Evolutionary conservation across 1,140 invertebrate genomes (phyloP).

Genomic region (Atta texana): DNA sequence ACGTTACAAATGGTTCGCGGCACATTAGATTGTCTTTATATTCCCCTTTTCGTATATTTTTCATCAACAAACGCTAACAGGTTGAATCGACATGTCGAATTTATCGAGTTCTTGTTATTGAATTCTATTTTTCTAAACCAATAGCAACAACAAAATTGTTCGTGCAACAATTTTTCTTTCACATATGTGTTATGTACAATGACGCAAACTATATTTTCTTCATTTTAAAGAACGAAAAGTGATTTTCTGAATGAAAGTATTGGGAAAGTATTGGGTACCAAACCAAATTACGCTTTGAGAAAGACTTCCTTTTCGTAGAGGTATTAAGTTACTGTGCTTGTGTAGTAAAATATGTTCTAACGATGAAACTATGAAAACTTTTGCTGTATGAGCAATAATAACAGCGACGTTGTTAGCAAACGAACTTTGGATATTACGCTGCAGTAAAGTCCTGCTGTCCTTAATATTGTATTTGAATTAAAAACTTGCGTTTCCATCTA

Average conservation of each 20-base stretch:
- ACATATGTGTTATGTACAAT: neutral
- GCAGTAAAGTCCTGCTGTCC: constrained; percentile 20
- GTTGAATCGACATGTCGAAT: neutral
- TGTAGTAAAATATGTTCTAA: neutral
- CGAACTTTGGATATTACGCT: constrained; percentile 27
- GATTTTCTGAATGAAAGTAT: constrained; percentile 6
- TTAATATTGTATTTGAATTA: constrained; percentile 58
- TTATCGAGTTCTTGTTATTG: constrained; percentile 19
- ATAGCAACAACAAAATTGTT: neutral
- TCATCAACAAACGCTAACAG: neutral
- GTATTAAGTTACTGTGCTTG: constrained; percentile 19
- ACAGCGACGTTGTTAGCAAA: constrained; percentile 45
- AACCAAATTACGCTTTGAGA: constrained; percentile 6
- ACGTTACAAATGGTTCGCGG: constrained; percentile 64
- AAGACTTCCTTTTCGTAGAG: constrained; percentile 10
- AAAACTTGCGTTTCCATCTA: constrained; percentile 43
- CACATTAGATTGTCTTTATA: constrained; percentile 52
- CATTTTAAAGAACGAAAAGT: neutral
- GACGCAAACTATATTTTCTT: neutral
- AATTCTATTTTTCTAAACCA: neutral
- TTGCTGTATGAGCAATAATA: constrained; percentile 44
- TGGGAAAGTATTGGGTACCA: neutral
- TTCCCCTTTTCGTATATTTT: constrained; percentile 35
- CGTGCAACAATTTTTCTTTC: neutral
- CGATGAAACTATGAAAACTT: constrained; percentile 34